Conservation (phyloP, 2,888 invertebrate species). For the Germaria angustata region DNA sequence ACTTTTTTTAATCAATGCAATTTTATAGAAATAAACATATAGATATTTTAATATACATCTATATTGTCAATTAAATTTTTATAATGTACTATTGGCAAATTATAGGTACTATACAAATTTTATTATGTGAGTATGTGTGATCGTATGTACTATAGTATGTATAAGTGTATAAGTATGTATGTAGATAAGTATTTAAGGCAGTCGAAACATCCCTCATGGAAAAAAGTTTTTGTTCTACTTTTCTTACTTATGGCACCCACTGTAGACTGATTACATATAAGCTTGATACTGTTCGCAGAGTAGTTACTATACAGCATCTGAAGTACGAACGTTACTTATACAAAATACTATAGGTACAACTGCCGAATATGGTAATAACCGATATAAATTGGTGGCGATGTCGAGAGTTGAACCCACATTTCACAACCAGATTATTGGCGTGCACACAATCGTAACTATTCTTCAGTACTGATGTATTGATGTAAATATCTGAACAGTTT, state of each 20-base stretch:
- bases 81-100: conserved; percentile 46
- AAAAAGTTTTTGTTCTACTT: background rate
- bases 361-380: no score
- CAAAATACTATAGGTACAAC: no score
- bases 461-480: no score
- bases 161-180: background rate
- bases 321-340: no score
- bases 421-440: no score
- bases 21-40: background rate
- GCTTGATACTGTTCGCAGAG: no score
- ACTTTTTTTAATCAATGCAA: background rate
- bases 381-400: no score
- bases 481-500: no score
- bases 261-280: background rate
- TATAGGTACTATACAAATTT: conserved; percentile 33
- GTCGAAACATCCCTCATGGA: background rate
- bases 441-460: no score
- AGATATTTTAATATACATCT: background rate
- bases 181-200: background rate
- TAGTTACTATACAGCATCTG: no score
- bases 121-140: background rate
- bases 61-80: background rate
- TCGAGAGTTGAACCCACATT: no score
- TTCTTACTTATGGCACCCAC: background rate
- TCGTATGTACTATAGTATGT: background rate